Conservation (phyloP, 2,113 vertebrate genomes). For the Sturnira hondurensis region DNA sequence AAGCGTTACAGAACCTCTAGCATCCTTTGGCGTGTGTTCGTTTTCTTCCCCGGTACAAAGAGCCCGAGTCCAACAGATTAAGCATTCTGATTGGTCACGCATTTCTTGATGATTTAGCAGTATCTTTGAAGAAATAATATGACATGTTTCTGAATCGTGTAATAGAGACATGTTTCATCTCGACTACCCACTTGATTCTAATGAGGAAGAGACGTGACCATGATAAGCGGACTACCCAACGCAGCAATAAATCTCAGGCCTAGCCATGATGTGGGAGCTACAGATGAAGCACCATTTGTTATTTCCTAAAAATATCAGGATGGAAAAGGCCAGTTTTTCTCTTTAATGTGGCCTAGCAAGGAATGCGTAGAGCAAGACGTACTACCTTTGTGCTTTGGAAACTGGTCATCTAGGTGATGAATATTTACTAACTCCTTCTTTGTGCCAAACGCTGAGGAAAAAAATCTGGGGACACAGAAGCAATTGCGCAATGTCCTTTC, state of each 20-base stretch:
- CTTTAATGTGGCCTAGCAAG: neutral
- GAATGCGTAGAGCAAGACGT: neutral
- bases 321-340: neutral
- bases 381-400: neutral
- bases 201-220: neutral
- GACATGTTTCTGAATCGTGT: neutral
- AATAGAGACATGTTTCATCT: slow-evolving; percentile 9
- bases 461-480: neutral
- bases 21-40: neutral
- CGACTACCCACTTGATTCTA: slow-evolving; percentile 19
- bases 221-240: neutral
- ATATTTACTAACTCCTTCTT: neutral
- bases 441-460: neutral
- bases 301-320: neutral
- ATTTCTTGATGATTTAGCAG: neutral
- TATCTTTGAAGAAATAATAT: neutral
- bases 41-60: neutral
- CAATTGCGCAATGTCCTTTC: neutral
- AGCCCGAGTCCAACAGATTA: neutral
- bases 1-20: neutral
- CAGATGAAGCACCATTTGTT: neutral
- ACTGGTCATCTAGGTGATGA: neutral
- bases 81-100: neutral
- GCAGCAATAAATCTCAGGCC: neutral
- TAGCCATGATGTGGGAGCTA: neutral